Percentiles rank a stretch among this genome's conserved stretches.
These are phyloP conservation scores for Papilio aristodemus DNA, from an alignment of 1,140 invertebrate genomes.

Conservation along the genomic window DNA sequence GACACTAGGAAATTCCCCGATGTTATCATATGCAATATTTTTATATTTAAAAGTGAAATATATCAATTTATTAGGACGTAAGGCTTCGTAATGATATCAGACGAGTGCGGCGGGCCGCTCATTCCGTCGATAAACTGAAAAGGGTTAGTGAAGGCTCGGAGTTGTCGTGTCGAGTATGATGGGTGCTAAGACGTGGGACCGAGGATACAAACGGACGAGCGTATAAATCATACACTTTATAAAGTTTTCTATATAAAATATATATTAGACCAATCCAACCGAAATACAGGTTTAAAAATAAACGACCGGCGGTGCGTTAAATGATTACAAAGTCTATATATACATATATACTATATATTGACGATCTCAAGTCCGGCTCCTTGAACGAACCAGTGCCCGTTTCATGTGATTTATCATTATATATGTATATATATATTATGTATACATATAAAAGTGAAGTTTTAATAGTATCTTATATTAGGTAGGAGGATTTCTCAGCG, in stretches of 20 bases:
- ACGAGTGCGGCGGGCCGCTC: constrained; percentile 42
- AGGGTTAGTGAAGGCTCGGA: constrained; percentile 58
- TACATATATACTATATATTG: too few species aligned
- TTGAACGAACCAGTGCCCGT: constrained; percentile 77
- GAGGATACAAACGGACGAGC: constrained; percentile 41
- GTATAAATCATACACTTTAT: constrained; percentile 33
- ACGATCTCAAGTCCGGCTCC: constrained; percentile 74
- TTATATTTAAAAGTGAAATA: constrained; percentile 62
- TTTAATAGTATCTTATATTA: constrained; percentile 75
- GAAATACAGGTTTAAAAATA: constrained; percentile 45
- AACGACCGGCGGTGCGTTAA: constrained; percentile 51
- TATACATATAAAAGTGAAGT: constrained; percentile 61
- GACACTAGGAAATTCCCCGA: constrained; percentile 37
- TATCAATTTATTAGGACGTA: constrained; percentile 61
- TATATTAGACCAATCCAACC: constrained; percentile 40
- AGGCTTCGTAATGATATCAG: constrained; percentile 43
- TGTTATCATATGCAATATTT: constrained; percentile 59
- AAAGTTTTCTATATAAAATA: constrained; percentile 34
- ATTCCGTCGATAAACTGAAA: constrained; percentile 44
- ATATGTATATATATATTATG: constrained; percentile 41
- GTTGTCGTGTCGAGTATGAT: constrained; percentile 52
- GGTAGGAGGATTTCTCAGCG: constrained; percentile 71
- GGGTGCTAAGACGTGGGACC: constrained; percentile 74
- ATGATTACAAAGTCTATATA: constrained; percentile 42
- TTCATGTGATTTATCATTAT: constrained; percentile 70